Evolutionary conservation across 2,797 vertebrate species (phyloP).

Genomic region (Muscicapa comitata): DNA sequence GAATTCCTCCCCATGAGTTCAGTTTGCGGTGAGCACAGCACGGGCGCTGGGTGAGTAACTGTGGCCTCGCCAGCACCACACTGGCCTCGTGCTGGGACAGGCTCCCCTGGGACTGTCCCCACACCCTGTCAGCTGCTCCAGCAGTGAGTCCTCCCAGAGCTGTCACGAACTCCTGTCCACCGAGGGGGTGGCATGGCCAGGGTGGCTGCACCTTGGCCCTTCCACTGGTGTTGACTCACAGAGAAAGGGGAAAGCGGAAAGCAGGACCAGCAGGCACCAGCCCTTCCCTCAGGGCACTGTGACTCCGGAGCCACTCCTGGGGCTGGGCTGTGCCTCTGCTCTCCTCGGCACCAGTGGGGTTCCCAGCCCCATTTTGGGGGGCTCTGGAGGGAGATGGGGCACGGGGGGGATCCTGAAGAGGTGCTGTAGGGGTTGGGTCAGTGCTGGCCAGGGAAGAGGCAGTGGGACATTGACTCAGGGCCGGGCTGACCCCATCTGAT

Average conservation of each 20-base stretch:
- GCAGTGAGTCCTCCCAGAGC: background rate
- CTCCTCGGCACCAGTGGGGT: rapidly evolving
- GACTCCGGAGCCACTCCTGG: rapidly evolving
- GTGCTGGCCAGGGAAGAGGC: rapidly evolving
- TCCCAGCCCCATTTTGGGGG: background rate
- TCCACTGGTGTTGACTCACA: background rate
- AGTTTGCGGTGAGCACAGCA: rapidly evolving
- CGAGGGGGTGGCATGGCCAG: background rate
- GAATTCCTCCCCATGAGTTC: background rate
- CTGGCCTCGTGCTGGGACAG: background rate
- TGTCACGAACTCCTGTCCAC: background rate
- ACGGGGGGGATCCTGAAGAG: rapidly evolving
- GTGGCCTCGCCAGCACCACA: rapidly evolving
- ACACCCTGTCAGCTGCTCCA: background rate
- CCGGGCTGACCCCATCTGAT: background rate
- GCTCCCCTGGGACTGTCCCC: background rate
- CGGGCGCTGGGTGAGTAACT: background rate
- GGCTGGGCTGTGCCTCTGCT: background rate
- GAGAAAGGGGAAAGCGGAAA: background rate
- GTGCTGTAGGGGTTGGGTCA: rapidly evolving
- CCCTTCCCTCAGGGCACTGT: background rate
- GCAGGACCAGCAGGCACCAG: rapidly evolving
- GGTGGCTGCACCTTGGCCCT: rapidly evolving
- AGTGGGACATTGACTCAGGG: rapidly evolving
- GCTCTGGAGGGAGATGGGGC: rapidly evolving